Conservation (phyloP, 2,888 invertebrate species). For the Strigamia maritima region DNA sequence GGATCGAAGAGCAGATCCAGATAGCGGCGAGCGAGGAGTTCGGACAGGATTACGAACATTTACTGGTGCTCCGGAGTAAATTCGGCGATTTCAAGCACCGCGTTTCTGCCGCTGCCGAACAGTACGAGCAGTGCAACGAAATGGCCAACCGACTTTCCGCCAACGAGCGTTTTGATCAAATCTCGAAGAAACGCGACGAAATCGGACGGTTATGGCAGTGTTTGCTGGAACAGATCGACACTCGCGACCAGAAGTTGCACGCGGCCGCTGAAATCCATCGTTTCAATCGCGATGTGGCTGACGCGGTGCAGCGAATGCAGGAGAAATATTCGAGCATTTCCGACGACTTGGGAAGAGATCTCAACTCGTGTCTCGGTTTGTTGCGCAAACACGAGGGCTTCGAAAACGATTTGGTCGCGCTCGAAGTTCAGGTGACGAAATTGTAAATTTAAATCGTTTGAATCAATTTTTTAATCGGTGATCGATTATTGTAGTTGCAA, state of each 20-base stretch:
- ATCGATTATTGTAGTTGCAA: slow-evolving; percentile 57
- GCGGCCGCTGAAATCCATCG: slow-evolving; percentile 96
- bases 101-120: slow-evolving; percentile 82
- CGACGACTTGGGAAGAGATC: slow-evolving; percentile 70
- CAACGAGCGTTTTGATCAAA: slow-evolving; percentile 78
- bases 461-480: no score
- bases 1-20: slow-evolving; percentile 87
- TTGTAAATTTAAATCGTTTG: no score
- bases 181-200: slow-evolving; percentile 80
- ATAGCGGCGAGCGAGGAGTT: slow-evolving; percentile 88
- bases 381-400: slow-evolving; percentile 85
- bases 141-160: slow-evolving; percentile 82
- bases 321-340: slow-evolving; percentile 84
- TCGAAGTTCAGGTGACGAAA: slow-evolving; percentile 77
- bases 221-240: slow-evolving; percentile 78
- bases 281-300: slow-evolving; percentile 93
- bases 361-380: slow-evolving; percentile 78
- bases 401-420: slow-evolving; percentile 85
- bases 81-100: slow-evolving; percentile 90
- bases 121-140: slow-evolving; percentile 86
- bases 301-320: slow-evolving; percentile 81
- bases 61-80: slow-evolving; percentile 78
- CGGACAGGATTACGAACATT: slow-evolving; percentile 89
- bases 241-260: slow-evolving; percentile 78
- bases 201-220: slow-evolving; percentile 80